These are phyloP conservation scores for Takifugu rubripes DNA, from an alignment of 2,797 vertebrate species.

Conservation along the genomic window DNA sequence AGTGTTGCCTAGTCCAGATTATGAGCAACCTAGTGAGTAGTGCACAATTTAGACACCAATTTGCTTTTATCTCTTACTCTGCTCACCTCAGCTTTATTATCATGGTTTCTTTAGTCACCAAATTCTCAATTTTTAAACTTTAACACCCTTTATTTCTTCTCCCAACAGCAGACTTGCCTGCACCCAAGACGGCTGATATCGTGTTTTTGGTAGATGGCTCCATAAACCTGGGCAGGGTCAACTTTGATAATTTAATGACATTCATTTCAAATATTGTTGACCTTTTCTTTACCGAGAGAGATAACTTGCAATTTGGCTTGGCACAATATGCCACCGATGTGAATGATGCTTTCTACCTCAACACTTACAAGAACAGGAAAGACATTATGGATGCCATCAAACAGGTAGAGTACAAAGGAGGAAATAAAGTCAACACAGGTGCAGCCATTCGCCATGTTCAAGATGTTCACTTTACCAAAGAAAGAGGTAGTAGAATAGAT, in stretches of 20 bases:
- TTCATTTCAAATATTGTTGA: constrained; percentile 86
- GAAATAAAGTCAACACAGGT: constrained; percentile 81
- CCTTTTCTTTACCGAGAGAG: constrained; percentile 79
- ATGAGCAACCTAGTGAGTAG: constrained; percentile 54
- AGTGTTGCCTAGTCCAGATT: not conserved
- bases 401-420: constrained; percentile 85
- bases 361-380: constrained; percentile 78
- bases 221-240: constrained; percentile 84
- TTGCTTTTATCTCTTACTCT: not conserved
- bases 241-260: constrained; percentile 82
- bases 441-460: constrained; percentile 84
- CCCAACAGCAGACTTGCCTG: constrained; percentile 22
- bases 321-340: constrained; percentile 90
- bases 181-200: constrained; percentile 82
- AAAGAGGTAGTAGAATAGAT: constrained; percentile 85
- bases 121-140: too few species aligned
- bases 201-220: constrained; percentile 96
- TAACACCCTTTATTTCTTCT: not conserved
- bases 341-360: constrained; percentile 88
- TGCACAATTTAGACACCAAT: not conserved
- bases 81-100: too few species aligned
- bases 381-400: constrained; percentile 80
- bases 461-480: constrained; percentile 83
- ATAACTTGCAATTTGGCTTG: constrained; percentile 84
- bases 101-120: too few species aligned